A percentile compares a stretch with the other conserved stretches of the same genome.
phyloP scores from a whole-genome alignment of 2,113 vertebrate genomes.

The Axis porcinus region DNA sequence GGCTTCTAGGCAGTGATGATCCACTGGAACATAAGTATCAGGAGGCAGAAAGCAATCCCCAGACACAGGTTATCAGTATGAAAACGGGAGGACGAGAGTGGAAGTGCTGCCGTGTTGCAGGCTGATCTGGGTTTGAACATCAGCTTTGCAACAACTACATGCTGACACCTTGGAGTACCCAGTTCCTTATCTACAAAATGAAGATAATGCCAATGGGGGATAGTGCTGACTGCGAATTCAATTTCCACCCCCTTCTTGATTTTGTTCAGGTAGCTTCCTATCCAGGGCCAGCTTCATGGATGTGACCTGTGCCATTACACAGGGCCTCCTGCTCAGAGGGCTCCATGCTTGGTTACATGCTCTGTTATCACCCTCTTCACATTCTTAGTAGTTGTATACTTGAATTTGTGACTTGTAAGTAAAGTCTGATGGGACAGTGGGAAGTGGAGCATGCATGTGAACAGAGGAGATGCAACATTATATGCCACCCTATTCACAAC shows the following conservation, averaged over 20 bases:
- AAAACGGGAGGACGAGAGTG: not conserved
- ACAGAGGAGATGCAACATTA: not conserved
- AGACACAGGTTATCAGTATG: not conserved
- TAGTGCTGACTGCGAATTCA: not conserved
- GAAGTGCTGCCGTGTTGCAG: not conserved
- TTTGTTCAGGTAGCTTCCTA: not conserved
- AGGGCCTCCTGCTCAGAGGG: not conserved
- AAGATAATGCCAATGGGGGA: not conserved
- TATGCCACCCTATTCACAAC: fast-evolving
- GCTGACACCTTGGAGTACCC: not conserved
- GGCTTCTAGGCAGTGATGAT: not conserved
- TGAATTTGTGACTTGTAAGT: not conserved
- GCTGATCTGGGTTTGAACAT: not conserved
- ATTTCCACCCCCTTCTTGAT: not conserved
- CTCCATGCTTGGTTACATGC: not conserved
- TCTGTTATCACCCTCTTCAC: not conserved
- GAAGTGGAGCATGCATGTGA: not conserved
- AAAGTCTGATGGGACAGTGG: not conserved
- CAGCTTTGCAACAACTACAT: not conserved
- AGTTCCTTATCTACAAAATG: not conserved
- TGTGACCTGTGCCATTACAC: too few species aligned
- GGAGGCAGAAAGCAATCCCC: not conserved
- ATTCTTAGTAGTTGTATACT: not conserved
- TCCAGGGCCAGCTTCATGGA: not conserved
- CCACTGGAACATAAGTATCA: not conserved